Conservation (phyloP, 2,797 vertebrate species). For the Scyliorhinus canicula region DNA sequence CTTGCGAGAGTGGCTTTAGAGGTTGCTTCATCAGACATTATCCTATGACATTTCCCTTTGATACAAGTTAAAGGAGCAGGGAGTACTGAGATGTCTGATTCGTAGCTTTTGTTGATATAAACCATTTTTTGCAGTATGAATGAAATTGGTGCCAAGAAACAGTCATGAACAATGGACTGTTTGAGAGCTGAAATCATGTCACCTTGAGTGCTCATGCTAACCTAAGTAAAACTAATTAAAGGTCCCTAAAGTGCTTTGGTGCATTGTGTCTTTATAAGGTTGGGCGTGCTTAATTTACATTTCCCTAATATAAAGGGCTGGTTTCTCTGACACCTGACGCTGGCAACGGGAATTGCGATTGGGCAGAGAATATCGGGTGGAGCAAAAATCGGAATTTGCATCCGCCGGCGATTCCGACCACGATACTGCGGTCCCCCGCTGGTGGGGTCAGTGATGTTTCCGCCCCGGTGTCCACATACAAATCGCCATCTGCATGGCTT, state of each 20-base stretch:
- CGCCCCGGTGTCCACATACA: no score
- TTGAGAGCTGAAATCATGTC: neutral
- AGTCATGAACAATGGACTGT: neutral
- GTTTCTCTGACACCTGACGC: no score
- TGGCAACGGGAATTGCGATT: no score
- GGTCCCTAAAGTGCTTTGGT: neutral
- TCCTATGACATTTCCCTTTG: neutral
- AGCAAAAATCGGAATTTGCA: no score
- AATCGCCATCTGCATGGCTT: no score
- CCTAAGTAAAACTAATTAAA: neutral
- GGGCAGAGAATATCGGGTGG: no score
- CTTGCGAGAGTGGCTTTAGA: neutral
- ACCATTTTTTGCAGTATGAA: neutral
- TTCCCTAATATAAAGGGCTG: no score
- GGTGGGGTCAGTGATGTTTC: no score
- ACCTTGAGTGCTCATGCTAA: neutral
- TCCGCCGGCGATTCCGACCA: no score
- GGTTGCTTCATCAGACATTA: neutral
- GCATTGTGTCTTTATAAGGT: neutral
- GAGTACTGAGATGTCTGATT: neutral
- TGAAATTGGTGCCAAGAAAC: neutral
- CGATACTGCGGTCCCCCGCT: no score
- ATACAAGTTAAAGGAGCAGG: neutral
- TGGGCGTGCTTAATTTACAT: neutral
- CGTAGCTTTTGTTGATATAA: neutral